phyloP scores from a whole-genome alignment of 2,113 vertebrate genomes.

The Oncorhynchus tshawytscha region DNA sequence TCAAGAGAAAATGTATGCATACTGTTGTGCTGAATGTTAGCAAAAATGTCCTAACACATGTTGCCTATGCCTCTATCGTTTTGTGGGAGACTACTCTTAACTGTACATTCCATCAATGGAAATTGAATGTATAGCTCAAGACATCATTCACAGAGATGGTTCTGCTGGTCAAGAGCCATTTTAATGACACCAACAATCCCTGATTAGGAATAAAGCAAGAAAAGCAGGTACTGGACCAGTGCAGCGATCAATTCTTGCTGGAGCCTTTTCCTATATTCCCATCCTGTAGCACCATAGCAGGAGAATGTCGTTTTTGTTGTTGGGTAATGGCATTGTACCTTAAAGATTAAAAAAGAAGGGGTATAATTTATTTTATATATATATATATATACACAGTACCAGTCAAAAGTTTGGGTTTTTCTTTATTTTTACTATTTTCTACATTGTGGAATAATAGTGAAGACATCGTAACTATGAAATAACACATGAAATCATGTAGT shows the following conservation, averaged over 20 bases:
- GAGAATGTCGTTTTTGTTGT: not conserved
- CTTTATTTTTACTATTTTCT: too few relatives aligned
- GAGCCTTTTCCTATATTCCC: not conserved
- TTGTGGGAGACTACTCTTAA: conserved; percentile 13
- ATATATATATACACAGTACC: too few relatives aligned
- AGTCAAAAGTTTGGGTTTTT: too few relatives aligned
- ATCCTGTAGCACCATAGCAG: not conserved
- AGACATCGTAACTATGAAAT: too few relatives aligned
- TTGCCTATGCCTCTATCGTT: conserved; percentile 38
- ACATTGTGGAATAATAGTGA: too few relatives aligned
- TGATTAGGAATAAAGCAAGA: not conserved
- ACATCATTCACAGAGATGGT: conserved; percentile 4
- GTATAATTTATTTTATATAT: not conserved
- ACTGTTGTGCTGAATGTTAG: conserved; percentile 32
- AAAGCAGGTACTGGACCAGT: not conserved
- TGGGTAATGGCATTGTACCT: not conserved
- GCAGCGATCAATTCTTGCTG: not conserved
- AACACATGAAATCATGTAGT: too few relatives aligned
- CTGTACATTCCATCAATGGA: conserved; percentile 33
- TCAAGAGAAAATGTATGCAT: conserved; percentile 5
- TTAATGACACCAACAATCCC: not conserved
- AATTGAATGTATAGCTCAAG: not conserved
- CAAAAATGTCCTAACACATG: conserved; percentile 44
- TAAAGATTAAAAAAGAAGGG: not conserved
- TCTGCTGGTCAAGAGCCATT: conserved; percentile 11